A percentile compares a stretch with the other conserved stretches of the same genome.
Conservation (phyloP, 2,888 invertebrate genomes). For the Carabus problematicus region DNA sequence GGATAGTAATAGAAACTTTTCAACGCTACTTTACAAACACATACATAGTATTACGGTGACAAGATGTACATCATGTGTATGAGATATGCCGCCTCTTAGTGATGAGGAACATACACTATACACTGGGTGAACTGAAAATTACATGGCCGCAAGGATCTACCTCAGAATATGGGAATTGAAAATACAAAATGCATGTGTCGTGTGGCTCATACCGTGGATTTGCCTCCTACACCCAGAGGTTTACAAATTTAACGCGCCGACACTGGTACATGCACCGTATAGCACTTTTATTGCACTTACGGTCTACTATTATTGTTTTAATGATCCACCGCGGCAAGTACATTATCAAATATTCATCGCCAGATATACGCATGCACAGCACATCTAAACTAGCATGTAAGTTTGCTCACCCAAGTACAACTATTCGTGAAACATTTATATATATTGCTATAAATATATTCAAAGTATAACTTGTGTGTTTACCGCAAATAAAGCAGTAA, state of each 20-base stretch:
- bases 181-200: slow-evolving; percentile 28
- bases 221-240: background rate
- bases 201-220: background rate
- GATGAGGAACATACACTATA: background rate
- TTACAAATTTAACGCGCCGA: background rate
- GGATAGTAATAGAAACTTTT: background rate
- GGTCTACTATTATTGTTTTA: slow-evolving; percentile 7
- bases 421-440: no score
- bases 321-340: background rate
- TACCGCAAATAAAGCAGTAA: no score
- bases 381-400: no score
- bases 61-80: background rate
- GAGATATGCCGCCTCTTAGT: background rate
- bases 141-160: background rate
- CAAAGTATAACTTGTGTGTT: no score
- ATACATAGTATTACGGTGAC: background rate
- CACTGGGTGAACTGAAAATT: slow-evolving; percentile 6
- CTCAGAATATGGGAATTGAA: slow-evolving; percentile 26
- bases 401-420: no score
- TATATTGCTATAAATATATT: no score
- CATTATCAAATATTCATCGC: slow-evolving; percentile 5
- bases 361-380: no score
- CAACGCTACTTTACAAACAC: background rate
- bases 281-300: slow-evolving; percentile 9
- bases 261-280: background rate